phyloP scores from a whole-genome alignment of 2,113 vertebrate genomes.

The Paratilapia polleni region DNA sequence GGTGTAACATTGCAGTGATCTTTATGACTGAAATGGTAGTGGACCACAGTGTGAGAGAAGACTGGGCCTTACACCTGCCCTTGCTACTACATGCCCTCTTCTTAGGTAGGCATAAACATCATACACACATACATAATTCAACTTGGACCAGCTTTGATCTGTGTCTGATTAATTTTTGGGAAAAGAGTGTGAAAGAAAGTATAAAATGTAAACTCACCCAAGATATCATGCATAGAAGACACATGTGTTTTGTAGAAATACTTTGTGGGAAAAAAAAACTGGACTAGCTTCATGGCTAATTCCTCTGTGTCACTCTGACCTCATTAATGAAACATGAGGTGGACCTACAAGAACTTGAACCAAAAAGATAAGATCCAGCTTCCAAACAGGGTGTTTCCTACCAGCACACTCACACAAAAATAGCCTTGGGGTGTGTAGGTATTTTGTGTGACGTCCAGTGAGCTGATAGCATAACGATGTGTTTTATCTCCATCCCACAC shows the following conservation, averaged over 20 bases:
- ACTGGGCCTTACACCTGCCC: conserved; percentile 96
- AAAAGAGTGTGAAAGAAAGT: not conserved
- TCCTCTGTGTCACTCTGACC: not conserved
- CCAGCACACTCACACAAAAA: not conserved
- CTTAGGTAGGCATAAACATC: conserved; percentile 83
- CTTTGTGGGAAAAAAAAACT: not conserved
- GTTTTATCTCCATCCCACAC: conserved; percentile 31
- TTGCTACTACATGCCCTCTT: conserved; percentile 95
- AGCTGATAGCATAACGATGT: conserved; percentile 2
- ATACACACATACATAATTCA: not conserved
- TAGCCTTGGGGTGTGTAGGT: not conserved
- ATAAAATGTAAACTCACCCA: not conserved
- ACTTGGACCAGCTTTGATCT: not conserved
- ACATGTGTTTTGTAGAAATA: not conserved
- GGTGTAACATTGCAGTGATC: conserved; percentile 98
- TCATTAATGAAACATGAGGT: not conserved
- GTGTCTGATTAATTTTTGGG: not conserved
- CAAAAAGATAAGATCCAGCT: not conserved
- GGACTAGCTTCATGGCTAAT: not conserved
- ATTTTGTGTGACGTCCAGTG: conserved; percentile 30
- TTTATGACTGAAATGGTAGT: conserved; percentile 99
- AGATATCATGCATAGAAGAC: not conserved
- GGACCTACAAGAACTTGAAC: not conserved
- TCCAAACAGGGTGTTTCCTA: not conserved
- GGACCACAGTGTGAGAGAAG: conserved; percentile 97